Conservation (phyloP, 2,888 invertebrate species). For the Bembecia ichneumoniformis region DNA sequence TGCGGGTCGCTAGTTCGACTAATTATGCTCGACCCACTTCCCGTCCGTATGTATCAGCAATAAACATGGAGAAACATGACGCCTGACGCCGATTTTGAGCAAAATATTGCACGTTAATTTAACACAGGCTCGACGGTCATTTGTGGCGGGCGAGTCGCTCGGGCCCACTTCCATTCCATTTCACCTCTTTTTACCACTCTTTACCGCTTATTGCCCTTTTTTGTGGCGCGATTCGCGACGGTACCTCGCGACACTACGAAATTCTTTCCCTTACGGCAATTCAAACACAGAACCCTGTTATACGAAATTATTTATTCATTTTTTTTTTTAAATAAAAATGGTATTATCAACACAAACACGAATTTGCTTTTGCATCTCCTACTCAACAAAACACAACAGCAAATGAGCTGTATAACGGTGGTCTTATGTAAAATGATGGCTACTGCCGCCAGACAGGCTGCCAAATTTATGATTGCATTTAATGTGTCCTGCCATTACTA, state of each 20-base stretch:
- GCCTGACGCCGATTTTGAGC: constrained; percentile 63
- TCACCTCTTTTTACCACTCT: constrained; percentile 34
- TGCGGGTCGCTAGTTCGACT: too few species aligned
- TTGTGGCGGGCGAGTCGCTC: constrained; percentile 36
- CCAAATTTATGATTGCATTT: too few species aligned
- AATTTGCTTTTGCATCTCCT: too few species aligned
- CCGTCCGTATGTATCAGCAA: constrained; percentile 33
- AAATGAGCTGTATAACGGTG: too few species aligned
- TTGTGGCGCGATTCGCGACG: constrained; percentile 26
- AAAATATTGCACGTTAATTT: constrained; percentile 72
- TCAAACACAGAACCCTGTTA: background rate
- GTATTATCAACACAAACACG: too few species aligned
- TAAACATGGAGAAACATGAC: constrained; percentile 63
- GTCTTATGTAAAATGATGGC: too few species aligned
- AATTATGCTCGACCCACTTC: background rate
- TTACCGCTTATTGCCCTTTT: constrained; percentile 27
- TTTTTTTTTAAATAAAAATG: too few species aligned
- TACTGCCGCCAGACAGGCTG: too few species aligned
- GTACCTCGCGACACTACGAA: constrained; percentile 35
- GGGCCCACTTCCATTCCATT: constrained; percentile 3
- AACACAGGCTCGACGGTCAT: constrained; percentile 53
- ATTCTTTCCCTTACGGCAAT: constrained; percentile 14
- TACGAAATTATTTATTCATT: too few species aligned
- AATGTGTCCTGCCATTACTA: too few species aligned
- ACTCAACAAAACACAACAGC: too few species aligned